These are phyloP conservation scores for Amblyopsis hoosieri DNA, from an alignment of 2,797 vertebrate genomes.

Conservation along the genomic window DNA sequence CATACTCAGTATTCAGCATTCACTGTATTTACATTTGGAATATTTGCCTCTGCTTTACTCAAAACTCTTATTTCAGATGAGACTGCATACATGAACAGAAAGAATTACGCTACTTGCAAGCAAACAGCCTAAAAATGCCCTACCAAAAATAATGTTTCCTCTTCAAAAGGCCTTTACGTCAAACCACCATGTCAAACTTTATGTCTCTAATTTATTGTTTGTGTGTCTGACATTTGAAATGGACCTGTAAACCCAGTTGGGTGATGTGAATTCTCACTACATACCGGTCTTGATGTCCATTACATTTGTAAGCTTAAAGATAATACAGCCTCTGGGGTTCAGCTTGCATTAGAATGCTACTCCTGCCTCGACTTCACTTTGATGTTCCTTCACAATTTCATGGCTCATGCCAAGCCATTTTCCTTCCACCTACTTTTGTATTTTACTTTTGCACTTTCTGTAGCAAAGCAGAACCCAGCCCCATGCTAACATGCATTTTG, in stretches of 20 bases:
- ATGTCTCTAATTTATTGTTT: neutral
- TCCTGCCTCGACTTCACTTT: constrained; percentile 48
- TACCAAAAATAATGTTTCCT: neutral
- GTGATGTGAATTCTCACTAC: constrained; percentile 1
- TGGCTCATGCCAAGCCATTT: constrained; percentile 50
- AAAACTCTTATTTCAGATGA: neutral
- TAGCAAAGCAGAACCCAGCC: constrained; percentile 13
- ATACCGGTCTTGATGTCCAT: constrained; percentile 25
- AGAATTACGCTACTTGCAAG: neutral
- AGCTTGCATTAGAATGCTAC: constrained; percentile 47
- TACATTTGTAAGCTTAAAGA: constrained; percentile 25
- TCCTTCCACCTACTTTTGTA: constrained; percentile 47
- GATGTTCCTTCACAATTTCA: constrained; percentile 62
- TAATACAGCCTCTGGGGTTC: constrained; percentile 33
- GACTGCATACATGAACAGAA: neutral
- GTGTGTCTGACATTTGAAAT: neutral
- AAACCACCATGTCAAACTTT: neutral
- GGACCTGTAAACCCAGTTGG: neutral
- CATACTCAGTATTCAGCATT: too few relatives aligned
- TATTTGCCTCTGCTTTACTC: too few relatives aligned
- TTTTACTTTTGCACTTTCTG: constrained; percentile 27
- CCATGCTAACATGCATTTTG: constrained; percentile 11
- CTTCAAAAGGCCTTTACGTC: neutral
- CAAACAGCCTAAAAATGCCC: neutral
- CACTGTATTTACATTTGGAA: too few relatives aligned